phyloP scores from a whole-genome alignment of 2,797 vertebrate species.

The Pipistrellus kuhlii region DNA sequence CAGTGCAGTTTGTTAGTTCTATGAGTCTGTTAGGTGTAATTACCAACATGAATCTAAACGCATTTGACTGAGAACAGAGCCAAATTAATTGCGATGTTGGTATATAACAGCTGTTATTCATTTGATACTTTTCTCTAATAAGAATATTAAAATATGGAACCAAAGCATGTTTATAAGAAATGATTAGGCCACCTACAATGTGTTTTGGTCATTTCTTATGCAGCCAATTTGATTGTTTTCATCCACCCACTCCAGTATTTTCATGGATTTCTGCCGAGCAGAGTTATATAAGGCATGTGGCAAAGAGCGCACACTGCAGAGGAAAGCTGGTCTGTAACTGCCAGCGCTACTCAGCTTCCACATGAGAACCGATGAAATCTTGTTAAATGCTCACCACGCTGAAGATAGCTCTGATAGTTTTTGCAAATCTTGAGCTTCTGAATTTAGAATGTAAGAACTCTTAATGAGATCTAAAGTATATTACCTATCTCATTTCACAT shows the following conservation, averaged over 20 bases:
- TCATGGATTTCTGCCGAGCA: constrained; percentile 45
- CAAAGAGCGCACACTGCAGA: not conserved
- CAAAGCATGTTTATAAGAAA: constrained; percentile 63
- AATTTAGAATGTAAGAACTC: constrained; percentile 67
- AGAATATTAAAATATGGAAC: constrained; percentile 64
- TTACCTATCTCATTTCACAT: constrained; percentile 66
- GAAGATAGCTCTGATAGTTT: constrained; percentile 61
- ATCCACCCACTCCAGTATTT: constrained; percentile 31
- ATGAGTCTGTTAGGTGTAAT: constrained; percentile 72
- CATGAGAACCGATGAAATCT: constrained; percentile 43
- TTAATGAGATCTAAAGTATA: constrained; percentile 74
- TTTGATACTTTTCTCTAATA: constrained; percentile 58
- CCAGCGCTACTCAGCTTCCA: constrained; percentile 37
- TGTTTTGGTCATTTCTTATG: constrained; percentile 46
- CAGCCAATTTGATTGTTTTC: constrained; percentile 41
- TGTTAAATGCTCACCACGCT: constrained; percentile 59
- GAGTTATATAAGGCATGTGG: constrained; percentile 22
- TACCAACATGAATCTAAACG: constrained; percentile 62
- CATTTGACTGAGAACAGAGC: constrained; percentile 52
- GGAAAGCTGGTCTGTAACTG: constrained; percentile 60
- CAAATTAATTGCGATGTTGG: constrained; percentile 49
- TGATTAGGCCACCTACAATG: constrained; percentile 33
- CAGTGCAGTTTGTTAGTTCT: constrained; percentile 61
- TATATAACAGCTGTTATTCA: constrained; percentile 61
- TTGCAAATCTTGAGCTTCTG: constrained; percentile 70